Percentiles rank a stretch among this genome's conserved stretches.
Conservation (phyloP, 1,140 invertebrate genomes). For the Sminthurides bifidus region DNA sequence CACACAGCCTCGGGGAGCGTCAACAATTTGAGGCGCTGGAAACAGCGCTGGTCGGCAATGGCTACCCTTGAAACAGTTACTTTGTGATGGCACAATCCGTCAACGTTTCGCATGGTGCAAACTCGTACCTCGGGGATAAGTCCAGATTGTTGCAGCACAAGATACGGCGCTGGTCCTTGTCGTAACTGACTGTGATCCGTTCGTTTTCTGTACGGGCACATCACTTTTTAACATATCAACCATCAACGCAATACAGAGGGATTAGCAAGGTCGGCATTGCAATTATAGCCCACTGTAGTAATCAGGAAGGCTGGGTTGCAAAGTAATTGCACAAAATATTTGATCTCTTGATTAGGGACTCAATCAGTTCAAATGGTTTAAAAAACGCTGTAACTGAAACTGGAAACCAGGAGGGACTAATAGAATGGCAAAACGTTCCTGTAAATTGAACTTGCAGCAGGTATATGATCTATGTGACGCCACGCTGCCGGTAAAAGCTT, state of each 20-base stretch:
- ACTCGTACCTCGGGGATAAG: slow-evolving; percentile 20
- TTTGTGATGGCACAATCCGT: slow-evolving; percentile 27
- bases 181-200: slow-evolving; percentile 17
- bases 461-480: too few species aligned
- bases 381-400: too few species aligned
- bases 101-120: slow-evolving; percentile 27
- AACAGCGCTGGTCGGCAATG: slow-evolving; percentile 15
- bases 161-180: slow-evolving; percentile 15
- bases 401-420: too few species aligned
- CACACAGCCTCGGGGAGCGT: slow-evolving; percentile 26
- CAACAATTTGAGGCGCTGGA: slow-evolving; percentile 16
- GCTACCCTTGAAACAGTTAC: slow-evolving; percentile 23
- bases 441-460: too few species aligned
- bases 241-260: too few species aligned
- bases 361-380: too few species aligned
- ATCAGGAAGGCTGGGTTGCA: background rate
- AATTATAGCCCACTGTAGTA: background rate
- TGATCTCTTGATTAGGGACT: too few species aligned
- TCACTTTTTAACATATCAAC: background rate
- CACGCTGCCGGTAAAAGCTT: too few species aligned
- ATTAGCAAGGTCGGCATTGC: background rate
- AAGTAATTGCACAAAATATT: background rate
- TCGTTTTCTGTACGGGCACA: slow-evolving; percentile 23
- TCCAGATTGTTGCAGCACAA: slow-evolving; percentile 27
- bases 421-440: too few species aligned